Evolutionary conservation across 2,888 invertebrate genomes (phyloP).

Genomic region (Agrochola litura): DNA sequence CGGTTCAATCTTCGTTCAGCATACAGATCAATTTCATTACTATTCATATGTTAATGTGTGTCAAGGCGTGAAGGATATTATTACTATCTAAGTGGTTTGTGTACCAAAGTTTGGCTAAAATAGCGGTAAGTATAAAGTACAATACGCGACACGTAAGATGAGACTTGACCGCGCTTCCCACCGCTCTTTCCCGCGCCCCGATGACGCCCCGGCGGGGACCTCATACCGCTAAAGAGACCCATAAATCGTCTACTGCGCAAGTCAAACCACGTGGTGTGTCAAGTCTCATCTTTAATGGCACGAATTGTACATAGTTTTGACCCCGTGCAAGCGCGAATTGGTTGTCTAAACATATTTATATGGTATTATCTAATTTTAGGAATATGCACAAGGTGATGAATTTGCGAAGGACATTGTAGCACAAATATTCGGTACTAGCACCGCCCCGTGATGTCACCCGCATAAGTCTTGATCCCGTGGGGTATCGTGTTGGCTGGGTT

Average conservation of each 20-base stretch:
- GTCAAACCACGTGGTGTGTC: no score
- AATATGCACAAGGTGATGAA: background rate
- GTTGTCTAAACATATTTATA: constrained; percentile 30
- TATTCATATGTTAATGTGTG: constrained; percentile 21
- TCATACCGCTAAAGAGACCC: no score
- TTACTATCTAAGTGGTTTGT: constrained; percentile 10
- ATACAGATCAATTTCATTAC: constrained; percentile 29
- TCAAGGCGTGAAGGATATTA: constrained; percentile 26
- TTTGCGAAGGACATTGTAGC: background rate
- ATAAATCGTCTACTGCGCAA: no score
- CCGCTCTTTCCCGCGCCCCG: no score
- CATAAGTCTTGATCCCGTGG: no score
- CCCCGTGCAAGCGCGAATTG: constrained; percentile 17
- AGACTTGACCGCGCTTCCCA: no score
- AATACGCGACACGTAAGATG: no score
- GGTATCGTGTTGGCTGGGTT: no score
- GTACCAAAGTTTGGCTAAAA: constrained; percentile 4
- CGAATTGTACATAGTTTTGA: background rate
- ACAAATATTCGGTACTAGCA: background rate
- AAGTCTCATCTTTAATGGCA: no score
- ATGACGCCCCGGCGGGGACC: no score
- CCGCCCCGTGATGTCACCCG: no score
- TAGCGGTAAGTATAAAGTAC: background rate
- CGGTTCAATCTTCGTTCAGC: background rate
- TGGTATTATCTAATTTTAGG: constrained; percentile 34